phyloP scores from a whole-genome alignment of 2,797 vertebrate genomes.

The Botia almorhae region DNA sequence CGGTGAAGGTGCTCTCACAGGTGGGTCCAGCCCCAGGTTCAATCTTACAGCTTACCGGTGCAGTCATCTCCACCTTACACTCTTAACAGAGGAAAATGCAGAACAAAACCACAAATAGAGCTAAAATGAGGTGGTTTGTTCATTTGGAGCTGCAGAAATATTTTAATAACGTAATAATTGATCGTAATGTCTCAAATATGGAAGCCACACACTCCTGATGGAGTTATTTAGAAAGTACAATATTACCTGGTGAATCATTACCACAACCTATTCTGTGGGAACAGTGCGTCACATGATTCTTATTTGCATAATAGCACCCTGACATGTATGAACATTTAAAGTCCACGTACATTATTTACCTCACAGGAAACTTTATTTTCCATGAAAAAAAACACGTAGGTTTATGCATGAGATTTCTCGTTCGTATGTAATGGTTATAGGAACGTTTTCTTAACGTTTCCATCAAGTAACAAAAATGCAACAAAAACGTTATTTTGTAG shows the following conservation, averaged over 20 bases:
- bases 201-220: neutral
- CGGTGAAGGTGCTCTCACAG: conserved; percentile 74
- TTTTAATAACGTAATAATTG: neutral
- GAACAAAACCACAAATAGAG: neutral
- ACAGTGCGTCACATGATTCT: conserved; percentile 8
- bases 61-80: conserved; percentile 81
- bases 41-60: conserved; percentile 78
- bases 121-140: neutral
- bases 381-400: neutral
- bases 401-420: too few relatives aligned
- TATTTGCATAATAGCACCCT: neutral
- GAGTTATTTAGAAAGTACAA: neutral
- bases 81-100: conserved; percentile 50
- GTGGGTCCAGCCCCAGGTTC: conserved; percentile 75
- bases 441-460: too few relatives aligned
- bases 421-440: too few relatives aligned
- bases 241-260: conserved; percentile 27
- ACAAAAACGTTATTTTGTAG: too few relatives aligned
- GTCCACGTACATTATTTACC: neutral
- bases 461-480: too few relatives aligned
- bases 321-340: neutral
- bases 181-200: neutral
- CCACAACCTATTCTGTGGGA: neutral
- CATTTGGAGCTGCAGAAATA: neutral
- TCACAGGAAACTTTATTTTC: neutral